Evolutionary conservation across 2,797 vertebrate genomes (phyloP), one percentile per base, ranked within the genome.

Genomic region (Tokudaia muenninki): DNA sequence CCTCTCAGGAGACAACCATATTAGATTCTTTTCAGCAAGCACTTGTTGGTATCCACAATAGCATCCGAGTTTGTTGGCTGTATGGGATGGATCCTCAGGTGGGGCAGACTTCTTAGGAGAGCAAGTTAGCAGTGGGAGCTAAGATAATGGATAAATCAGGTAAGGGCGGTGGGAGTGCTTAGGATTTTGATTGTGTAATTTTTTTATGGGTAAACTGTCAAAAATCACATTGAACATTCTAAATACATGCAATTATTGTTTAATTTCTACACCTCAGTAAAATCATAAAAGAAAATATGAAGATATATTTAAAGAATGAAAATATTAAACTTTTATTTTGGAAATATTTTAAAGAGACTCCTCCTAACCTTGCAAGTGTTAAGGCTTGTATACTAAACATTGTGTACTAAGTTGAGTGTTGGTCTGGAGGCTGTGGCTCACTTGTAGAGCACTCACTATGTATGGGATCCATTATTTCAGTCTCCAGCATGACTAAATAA

Each of bases 231-330:
- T 57, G 0, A 37, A 22, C 6, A 59, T 2, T 75, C 59, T 79
- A 72, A 74, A 67, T 63, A 70, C 19, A 16, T 72, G 9, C 16
- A 70, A 34, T n/a, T 29, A 61, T 72, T 41, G 57, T 63, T 86
- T 96, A 82, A 92, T 41, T 88, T 84, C 75, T 94, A n/a, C 13
- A 83, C 26, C 1, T 86, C 50, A 96, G 47, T 94, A 74, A 82
- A 88, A 6, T 59, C 87, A 55, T 91, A 89, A 63, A 96, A 77
- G 29, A 87, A 87, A 86, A 82, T 17, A 79, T 61, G 41, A 74
- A 96, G 88, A 65, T 24, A 72, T 24, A 79, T 72, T 74, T 82
- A 93, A 94, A 91, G 12, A 91, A 92, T 4, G 5, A 52, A 87
- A 44, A 65, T 47, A 79, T 3, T 78, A 92, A 89, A 67, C 17